A percentile compares a stretch with the other conserved stretches of the same genome.
phyloP scores from a whole-genome alignment of 2,888 invertebrate genomes.

The Dorcus parallelipipedus region DNA sequence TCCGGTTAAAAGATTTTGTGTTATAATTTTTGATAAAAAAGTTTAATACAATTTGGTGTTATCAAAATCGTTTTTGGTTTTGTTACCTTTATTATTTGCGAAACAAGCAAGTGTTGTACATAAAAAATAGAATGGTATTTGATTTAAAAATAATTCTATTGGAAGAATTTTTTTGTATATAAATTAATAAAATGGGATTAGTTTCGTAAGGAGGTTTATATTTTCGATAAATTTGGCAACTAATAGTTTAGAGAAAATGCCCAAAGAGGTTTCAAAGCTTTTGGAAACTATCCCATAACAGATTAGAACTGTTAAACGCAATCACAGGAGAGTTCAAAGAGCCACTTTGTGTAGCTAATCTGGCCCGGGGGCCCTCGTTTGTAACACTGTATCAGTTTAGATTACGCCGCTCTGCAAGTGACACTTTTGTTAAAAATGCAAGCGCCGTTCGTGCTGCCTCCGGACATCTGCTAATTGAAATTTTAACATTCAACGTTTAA shows the following conservation, averaged over 20 bases:
- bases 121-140: no score
- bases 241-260: not conserved
- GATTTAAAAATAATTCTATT: no score
- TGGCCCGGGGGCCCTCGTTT: constrained; percentile 33
- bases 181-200: no score
- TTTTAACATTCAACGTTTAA: constrained; percentile 32
- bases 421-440: constrained; percentile 45
- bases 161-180: no score
- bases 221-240: no score
- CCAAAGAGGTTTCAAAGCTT: not conserved
- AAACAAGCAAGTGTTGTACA: no score
- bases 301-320: constrained; percentile 27
- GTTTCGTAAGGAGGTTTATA: no score
- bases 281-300: constrained; percentile 24
- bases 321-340: constrained; percentile 30
- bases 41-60: no score
- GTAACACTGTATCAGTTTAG: constrained; percentile 43
- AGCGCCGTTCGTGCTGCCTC: constrained; percentile 24
- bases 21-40: no score
- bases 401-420: constrained; percentile 41
- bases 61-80: no score
- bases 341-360: constrained; percentile 35
- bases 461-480: constrained; percentile 43
- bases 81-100: no score
- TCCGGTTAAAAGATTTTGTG: no score